phyloP scores from a whole-genome alignment of 2,888 invertebrate species.

The Meteorus cinctellus region DNA sequence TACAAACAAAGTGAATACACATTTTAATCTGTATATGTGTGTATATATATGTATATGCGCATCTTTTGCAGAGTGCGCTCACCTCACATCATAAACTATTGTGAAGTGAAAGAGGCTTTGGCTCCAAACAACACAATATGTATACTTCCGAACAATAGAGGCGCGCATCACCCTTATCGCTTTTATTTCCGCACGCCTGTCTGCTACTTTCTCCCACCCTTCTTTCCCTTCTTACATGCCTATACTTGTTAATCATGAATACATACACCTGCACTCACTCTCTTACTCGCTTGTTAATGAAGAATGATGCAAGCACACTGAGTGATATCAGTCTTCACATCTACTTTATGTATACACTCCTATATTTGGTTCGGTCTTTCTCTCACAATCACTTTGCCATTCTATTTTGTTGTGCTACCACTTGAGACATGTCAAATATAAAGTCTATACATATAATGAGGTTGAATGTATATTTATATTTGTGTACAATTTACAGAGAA shows the following conservation, averaged over 20 bases:
- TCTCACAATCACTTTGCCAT: conserved; percentile 2
- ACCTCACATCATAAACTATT: conserved; percentile 35
- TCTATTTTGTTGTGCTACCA: conserved; percentile 5
- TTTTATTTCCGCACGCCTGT: conserved; percentile 51
- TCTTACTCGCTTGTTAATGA: conserved; percentile 41
- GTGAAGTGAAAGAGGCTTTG: conserved; percentile 55
- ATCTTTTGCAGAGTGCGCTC: conserved; percentile 1
- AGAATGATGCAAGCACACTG: conserved; percentile 40
- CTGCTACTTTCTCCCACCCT: conserved; percentile 47
- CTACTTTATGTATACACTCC: neutral
- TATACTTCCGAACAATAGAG: conserved; percentile 61
- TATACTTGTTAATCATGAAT: conserved; percentile 43
- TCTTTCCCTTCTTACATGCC: conserved; percentile 15
- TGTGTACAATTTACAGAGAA: neutral
- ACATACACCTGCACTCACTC: conserved; percentile 23
- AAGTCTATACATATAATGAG: neutral
- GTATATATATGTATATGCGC: neutral
- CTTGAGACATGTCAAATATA: conserved; percentile 26
- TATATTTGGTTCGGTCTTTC: conserved; percentile 18
- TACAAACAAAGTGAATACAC: neutral
- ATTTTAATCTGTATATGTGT: neutral
- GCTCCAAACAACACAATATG: conserved; percentile 58
- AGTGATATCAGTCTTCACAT: conserved; percentile 20
- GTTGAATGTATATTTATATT: neutral
- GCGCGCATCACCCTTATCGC: conserved; percentile 54